Base-by-base conservation (phyloP, 2,888 invertebrate genomes). In the Dicycla oo region DNA sequence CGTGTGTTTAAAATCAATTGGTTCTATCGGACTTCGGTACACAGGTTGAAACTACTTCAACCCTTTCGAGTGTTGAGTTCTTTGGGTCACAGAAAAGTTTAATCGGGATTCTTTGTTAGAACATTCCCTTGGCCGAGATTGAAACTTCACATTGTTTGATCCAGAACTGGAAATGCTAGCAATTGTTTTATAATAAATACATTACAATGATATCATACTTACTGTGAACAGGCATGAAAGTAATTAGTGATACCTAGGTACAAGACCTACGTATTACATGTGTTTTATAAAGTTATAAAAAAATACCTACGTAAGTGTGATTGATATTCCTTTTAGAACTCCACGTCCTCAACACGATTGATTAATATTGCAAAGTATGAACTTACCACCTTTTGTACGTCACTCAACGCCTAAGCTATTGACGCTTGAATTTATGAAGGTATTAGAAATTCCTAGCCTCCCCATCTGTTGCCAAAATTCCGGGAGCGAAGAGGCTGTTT, bases 401-500 rank as follows among this genome's bases (percentile, higher is more conserved):
- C 67, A 67, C 47, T 81, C 78, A 77, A 66, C 69, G 51, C 30
- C 30, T 66, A 30, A 66, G 78, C 67, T 79, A 79, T 79, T 72
- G 78, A 69, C 69, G 61, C 67, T 67, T 61, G 56, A 81, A 80
- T 78, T 80, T 74, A 80, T 81, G 78, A 81, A 78, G 81, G 66
- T 62, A 69, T 81, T 81, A 78, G 43, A 70, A 80, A 81, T 78
- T 78, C 69, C 69, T 69, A 54, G 67, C 69, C 34, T 77, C 53
- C 47, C 60, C 78, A 74, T 73, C 78, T 78, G 78, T 81, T 81
- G 69, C 80, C 80, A 68, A 81, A 67, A 81, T 80, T 73, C 73
- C 69, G 60, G 69, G 20, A 67, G 26, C 58, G 43, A 66, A 66
- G 49, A 78, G 69, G 67, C 58, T 63, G 54, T 69, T 73, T 65